Base-by-base conservation (phyloP, 2,888 invertebrate species). In the Pharmacophagus antenor region DNA sequence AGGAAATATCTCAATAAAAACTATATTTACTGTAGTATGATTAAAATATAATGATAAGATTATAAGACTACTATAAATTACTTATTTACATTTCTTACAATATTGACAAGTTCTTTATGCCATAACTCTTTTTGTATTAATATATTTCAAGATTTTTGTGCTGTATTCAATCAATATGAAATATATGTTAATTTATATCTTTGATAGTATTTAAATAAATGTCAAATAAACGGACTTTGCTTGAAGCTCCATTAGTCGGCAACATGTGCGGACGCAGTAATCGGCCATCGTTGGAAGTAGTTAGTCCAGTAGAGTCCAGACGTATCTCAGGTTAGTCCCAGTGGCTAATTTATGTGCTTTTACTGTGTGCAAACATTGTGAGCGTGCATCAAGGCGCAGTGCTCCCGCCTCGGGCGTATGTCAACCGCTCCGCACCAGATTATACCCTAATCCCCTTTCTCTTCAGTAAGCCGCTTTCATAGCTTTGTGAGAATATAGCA, bases 371-470 rank as follows among this genome's bases (percentile, higher is more conserved):
- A 77, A 73, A 74, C 72, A 70, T 69, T 63, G 62, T 64, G 63
- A 59, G 61, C 58, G 63, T 48, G 61, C 55, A 64, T 55, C 54
- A 55, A 60, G 48, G 65, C 67, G 59, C 50, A 52, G 54, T 64
- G 66, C 62, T 63, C 64, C 63, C 67, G 80, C 82, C 76, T 70
- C 73, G 78, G 79, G 83, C 85, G 82, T 84, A 82, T 84, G 88
- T 88, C 88, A 88, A 83, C 82, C 84, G 80, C 80, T 80, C 76
- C 76, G 72, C 72, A 78, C 77, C 84, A 87, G 88, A 88, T 88
- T 88, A 88, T 82, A 70, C 76, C 71, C 73, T 88, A 87, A 88
- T 86, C 87, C 87, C 84, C 82, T 80, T 84, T 85, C 84, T 82
- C 83, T 81, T 72, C 74, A 70, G 79, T 88, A 83, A 88, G 87